A percentile compares a stretch with the other conserved stretches of the same genome.
phyloP scores from a whole-genome alignment of 2,888 invertebrate species.

The Eupithecia dodoneata region DNA sequence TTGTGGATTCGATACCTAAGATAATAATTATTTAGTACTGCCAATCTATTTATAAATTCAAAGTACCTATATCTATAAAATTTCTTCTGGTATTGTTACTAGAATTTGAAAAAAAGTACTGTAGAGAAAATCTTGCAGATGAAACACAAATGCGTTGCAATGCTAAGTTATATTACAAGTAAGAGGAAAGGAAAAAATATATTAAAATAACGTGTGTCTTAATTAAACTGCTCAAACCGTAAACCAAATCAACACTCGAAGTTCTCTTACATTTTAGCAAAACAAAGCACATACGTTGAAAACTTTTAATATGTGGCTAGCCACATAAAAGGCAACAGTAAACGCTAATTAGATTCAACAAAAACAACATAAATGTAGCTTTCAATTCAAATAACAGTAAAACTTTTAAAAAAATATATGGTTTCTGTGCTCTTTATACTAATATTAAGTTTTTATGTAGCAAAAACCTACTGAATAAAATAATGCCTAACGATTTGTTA shows the following conservation, averaged over 20 bases:
- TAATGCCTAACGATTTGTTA: not conserved
- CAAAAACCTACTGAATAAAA: not conserved
- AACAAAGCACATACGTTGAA: not conserved
- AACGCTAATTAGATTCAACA: constrained; percentile 12
- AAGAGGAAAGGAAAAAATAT: not conserved
- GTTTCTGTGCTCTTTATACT: not conserved
- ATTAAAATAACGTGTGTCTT: not conserved
- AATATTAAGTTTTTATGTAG: not conserved
- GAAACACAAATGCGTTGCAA: no score
- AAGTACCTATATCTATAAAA: no score
- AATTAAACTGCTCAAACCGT: not conserved
- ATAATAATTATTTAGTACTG: no score
- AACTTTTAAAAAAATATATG: not conserved
- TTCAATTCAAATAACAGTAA: not conserved
- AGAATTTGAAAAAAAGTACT: no score
- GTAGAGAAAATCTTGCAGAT: no score
- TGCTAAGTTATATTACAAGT: not conserved
- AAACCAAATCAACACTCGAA: not conserved
- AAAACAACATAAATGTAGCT: not conserved
- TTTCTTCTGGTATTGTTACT: no score
- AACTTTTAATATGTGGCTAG: constrained; percentile 12
- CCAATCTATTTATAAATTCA: no score
- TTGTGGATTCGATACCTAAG: no score
- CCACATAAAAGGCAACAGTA: constrained; percentile 9
- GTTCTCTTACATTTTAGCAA: not conserved